Conservation (phyloP, 2,888 invertebrate species). For the Poecilus cupreus region DNA sequence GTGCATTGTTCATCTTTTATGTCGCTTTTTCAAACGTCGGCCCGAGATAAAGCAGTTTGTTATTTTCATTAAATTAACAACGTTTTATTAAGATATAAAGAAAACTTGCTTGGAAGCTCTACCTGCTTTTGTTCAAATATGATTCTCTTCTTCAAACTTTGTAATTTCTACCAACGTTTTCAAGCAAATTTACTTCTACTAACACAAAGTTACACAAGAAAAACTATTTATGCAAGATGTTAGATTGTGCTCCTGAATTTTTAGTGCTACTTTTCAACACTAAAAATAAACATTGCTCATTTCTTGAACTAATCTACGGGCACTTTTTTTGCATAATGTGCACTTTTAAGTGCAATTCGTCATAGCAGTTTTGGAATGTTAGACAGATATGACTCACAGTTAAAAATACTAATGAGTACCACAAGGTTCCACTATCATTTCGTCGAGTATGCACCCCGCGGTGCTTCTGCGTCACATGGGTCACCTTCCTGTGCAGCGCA, state of each 20-base stretch:
- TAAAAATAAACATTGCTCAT: constrained; percentile 36
- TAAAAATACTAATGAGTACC: constrained; percentile 31
- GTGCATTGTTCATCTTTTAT: constrained; percentile 44
- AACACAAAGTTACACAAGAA: constrained; percentile 26
- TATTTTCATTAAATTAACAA: constrained; percentile 45
- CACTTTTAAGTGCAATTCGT: constrained; percentile 40
- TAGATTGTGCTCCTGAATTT: constrained; percentile 16
- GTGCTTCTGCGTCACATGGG: not conserved
- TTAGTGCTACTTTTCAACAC: constrained; percentile 5
- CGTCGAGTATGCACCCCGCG: not conserved
- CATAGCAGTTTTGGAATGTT: not conserved
- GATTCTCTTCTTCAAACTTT: constrained; percentile 19
- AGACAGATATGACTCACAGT: constrained; percentile 24
- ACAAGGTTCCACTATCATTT: not conserved
- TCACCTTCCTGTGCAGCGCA: too few species aligned
- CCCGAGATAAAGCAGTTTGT: constrained; percentile 27
- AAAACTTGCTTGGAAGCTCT: constrained; percentile 1
- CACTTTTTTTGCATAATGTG: constrained; percentile 39
- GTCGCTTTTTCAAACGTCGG: constrained; percentile 33
- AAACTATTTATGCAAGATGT: constrained; percentile 15
- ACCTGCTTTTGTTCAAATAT: constrained; percentile 40
- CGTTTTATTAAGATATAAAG: constrained; percentile 43
- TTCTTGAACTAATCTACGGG: constrained; percentile 14
- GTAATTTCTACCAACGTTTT: constrained; percentile 10
- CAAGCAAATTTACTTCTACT: constrained; percentile 19